These are phyloP conservation scores for Xiphophorus hellerii DNA, from an alignment of 2,113 vertebrate species.

Conservation along the genomic window DNA sequence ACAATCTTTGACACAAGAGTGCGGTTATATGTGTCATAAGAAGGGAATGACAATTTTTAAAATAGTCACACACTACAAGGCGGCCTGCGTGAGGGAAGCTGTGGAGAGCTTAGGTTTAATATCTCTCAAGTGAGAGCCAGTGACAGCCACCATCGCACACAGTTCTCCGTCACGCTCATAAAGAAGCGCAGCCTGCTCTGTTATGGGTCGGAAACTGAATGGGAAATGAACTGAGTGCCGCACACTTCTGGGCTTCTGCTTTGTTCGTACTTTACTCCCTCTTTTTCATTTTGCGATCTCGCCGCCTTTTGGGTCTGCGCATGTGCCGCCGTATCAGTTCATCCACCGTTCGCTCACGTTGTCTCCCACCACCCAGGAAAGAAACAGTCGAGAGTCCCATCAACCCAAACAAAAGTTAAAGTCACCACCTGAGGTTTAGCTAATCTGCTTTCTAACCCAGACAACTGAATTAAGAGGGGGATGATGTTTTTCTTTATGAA, in stretches of 20 bases:
- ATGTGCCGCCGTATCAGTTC: constrained; percentile 31
- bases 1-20: constrained; percentile 7
- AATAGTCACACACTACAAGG: constrained; percentile 56
- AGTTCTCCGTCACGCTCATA: constrained; percentile 66
- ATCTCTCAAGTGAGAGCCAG: constrained; percentile 65
- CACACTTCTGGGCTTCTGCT: constrained; percentile 50
- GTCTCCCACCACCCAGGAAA: constrained; percentile 29
- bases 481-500: constrained; percentile 28
- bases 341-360: not conserved
- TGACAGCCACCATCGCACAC: constrained; percentile 66
- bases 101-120: constrained; percentile 72
- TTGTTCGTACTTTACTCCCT: constrained; percentile 7
- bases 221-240: constrained; percentile 62
- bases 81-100: constrained; percentile 50
- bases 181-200: constrained; percentile 61
- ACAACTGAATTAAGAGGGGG: constrained; percentile 35
- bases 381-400: constrained; percentile 41
- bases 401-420: constrained; percentile 49
- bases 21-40: constrained; percentile 39
- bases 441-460: constrained; percentile 34
- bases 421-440: constrained; percentile 49
- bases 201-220: constrained; percentile 70
- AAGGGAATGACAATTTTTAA: constrained; percentile 59
- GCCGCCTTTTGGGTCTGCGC: constrained; percentile 13
- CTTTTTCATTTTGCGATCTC: constrained; percentile 35